Percentiles rank a stretch among this genome's conserved stretches.
These are phyloP conservation scores for Tanytarsus gracilentus DNA, from an alignment of 2,888 invertebrate genomes.

Conservation along the genomic window DNA sequence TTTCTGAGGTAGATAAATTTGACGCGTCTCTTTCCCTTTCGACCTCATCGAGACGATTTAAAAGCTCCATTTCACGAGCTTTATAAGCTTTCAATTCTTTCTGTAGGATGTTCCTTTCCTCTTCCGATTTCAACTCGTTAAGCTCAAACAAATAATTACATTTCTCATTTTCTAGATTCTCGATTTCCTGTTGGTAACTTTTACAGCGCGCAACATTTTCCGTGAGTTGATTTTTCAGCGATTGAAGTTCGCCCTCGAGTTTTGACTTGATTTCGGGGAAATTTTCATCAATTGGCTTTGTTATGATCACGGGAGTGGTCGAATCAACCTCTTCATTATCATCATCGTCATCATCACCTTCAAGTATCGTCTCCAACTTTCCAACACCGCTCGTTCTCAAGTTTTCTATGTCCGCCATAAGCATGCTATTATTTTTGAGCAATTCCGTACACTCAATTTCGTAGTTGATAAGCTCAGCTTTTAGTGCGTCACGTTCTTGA, in stretches of 20 bases:
- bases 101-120: constrained; percentile 30
- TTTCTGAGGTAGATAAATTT: too few relatives aligned
- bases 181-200: constrained; percentile 32
- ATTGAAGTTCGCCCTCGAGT: constrained; percentile 39
- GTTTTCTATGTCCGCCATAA: constrained; percentile 56
- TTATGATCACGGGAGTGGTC: constrained; percentile 40
- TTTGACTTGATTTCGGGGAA: constrained; percentile 50
- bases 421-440: constrained; percentile 60
- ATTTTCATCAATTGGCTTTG: constrained; percentile 52
- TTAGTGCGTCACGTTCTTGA: neutral
- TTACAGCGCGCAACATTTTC: constrained; percentile 36
- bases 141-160: constrained; percentile 36
- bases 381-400: constrained; percentile 46
- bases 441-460: constrained; percentile 48
- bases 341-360: constrained; percentile 55
- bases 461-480: constrained; percentile 14
- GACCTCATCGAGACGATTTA: constrained; percentile 32
- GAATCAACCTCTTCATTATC: constrained; percentile 53
- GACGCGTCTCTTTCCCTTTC: constrained; percentile 31
- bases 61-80: constrained; percentile 33
- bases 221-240: constrained; percentile 36
- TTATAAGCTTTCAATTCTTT: constrained; percentile 34
- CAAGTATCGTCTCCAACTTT: constrained; percentile 60
- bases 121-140: constrained; percentile 35
- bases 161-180: constrained; percentile 36